These are phyloP conservation scores for Phrixothrix hirtus DNA, from an alignment of 2,888 invertebrate genomes.

Conservation along the genomic window DNA sequence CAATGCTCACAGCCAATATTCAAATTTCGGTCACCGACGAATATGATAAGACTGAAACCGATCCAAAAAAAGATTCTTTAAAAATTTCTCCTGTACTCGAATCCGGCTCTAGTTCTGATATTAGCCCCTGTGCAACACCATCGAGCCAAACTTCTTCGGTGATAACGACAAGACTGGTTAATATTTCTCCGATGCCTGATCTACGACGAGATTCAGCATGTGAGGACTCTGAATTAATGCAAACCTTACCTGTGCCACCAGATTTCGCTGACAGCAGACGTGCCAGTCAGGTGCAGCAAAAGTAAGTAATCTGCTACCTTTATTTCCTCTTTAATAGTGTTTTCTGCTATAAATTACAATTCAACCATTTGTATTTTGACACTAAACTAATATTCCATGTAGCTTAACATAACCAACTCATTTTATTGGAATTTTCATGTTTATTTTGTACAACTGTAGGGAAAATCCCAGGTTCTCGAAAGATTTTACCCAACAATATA, in stretches of 20 bases:
- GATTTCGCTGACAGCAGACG: slow-evolving; percentile 83
- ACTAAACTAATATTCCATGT: too few relatives aligned
- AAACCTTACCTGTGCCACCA: slow-evolving; percentile 73
- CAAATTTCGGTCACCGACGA: slow-evolving; percentile 45
- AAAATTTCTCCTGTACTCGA: slow-evolving; percentile 56
- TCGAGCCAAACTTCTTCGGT: slow-evolving; percentile 51
- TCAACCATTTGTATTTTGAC: too few relatives aligned
- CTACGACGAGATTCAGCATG: slow-evolving; percentile 64
- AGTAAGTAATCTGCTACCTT: slow-evolving; percentile 2
- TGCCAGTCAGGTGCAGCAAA: slow-evolving; percentile 58
- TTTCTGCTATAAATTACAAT: not conserved
- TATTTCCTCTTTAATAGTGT: not conserved
- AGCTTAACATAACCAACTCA: too few relatives aligned
- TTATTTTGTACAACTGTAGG: too few relatives aligned
- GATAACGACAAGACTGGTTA: slow-evolving; percentile 59
- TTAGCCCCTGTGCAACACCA: slow-evolving; percentile 59
- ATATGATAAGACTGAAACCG: slow-evolving; percentile 42
- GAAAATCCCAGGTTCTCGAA: too few relatives aligned
- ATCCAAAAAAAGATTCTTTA: slow-evolving; percentile 50
- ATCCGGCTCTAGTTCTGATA: slow-evolving; percentile 55
- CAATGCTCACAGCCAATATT: slow-evolving; percentile 45
- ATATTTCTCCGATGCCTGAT: slow-evolving; percentile 70
- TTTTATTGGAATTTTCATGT: too few relatives aligned
- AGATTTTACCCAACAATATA: too few relatives aligned
- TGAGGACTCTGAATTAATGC: slow-evolving; percentile 57